Evolutionary conservation across 2,113 vertebrate genomes (phyloP).

Genomic region (Catharus fuscescens): DNA sequence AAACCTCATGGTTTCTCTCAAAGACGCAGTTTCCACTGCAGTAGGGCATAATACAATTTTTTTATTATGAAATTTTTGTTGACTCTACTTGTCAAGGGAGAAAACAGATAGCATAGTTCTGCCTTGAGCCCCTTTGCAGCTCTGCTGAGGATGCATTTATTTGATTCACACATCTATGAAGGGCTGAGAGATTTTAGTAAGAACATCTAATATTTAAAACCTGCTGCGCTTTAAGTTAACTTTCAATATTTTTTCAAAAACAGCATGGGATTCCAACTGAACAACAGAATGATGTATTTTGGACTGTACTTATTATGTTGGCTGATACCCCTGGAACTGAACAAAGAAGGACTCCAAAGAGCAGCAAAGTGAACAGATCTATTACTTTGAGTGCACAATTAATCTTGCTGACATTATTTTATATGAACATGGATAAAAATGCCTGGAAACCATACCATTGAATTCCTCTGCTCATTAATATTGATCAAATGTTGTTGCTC

Average conservation of each 20-base stretch:
- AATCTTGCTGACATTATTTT: constrained; percentile 79
- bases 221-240: neutral
- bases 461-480: constrained; percentile 77
- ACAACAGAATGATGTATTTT: neutral
- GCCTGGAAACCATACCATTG: constrained; percentile 67
- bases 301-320: neutral
- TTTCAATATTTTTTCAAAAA: constrained; percentile 20
- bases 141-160: neutral
- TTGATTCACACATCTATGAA: neutral
- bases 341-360: constrained; percentile 42
- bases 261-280: neutral
- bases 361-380: constrained; percentile 65
- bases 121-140: neutral
- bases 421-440: constrained; percentile 74
- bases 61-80: neutral
- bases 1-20: neutral
- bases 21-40: neutral
- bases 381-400: constrained; percentile 71
- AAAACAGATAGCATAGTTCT: neutral
- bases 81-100: neutral
- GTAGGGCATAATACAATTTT: neutral
- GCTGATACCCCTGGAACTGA: constrained; percentile 11
- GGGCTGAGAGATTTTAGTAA: neutral
- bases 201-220: neutral
- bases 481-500: constrained; percentile 69